A percentile compares a stretch with the other conserved stretches of the same genome.
phyloP scores from a whole-genome alignment of 1,140 invertebrate genomes.

The Eubasilissa regina region DNA sequence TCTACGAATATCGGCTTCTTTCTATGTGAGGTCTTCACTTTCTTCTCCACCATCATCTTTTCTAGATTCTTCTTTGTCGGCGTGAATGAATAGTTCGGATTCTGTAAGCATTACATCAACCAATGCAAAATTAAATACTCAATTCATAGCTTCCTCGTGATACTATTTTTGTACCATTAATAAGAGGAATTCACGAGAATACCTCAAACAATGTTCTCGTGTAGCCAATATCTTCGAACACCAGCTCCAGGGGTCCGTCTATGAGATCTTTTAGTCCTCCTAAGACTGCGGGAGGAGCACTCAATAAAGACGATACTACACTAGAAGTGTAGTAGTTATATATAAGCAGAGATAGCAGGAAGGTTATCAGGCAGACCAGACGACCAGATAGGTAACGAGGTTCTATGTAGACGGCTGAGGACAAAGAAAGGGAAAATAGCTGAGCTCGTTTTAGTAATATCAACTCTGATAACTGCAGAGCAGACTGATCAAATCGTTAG shows the following conservation, averaged over 20 bases:
- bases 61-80: constrained; percentile 61
- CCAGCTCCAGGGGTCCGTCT: constrained; percentile 65
- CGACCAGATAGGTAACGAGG: constrained; percentile 53
- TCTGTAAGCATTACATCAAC: constrained; percentile 34
- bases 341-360: constrained; percentile 66
- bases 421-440: not conserved
- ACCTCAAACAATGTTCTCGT: constrained; percentile 66
- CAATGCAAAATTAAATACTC: not conserved
- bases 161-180: not conserved
- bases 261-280: constrained; percentile 65
- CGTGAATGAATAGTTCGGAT: constrained; percentile 52
- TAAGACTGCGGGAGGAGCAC: constrained; percentile 64
- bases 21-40: constrained; percentile 64
- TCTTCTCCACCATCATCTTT: constrained; percentile 66
- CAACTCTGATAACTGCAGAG: too few species aligned
- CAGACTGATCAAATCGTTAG: too few species aligned
- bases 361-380: constrained; percentile 63
- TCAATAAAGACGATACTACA: constrained; percentile 69
- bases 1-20: constrained; percentile 62
- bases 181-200: not conserved
- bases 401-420: constrained; percentile 32
- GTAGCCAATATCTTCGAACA: constrained; percentile 70
- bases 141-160: too few species aligned
- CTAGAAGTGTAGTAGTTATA: constrained; percentile 72
- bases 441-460: too few species aligned